Percentiles rank a stretch among this genome's conserved stretches.
phyloP scores from a whole-genome alignment of 1,140 invertebrate species.

The Polyergus mexicanus region DNA sequence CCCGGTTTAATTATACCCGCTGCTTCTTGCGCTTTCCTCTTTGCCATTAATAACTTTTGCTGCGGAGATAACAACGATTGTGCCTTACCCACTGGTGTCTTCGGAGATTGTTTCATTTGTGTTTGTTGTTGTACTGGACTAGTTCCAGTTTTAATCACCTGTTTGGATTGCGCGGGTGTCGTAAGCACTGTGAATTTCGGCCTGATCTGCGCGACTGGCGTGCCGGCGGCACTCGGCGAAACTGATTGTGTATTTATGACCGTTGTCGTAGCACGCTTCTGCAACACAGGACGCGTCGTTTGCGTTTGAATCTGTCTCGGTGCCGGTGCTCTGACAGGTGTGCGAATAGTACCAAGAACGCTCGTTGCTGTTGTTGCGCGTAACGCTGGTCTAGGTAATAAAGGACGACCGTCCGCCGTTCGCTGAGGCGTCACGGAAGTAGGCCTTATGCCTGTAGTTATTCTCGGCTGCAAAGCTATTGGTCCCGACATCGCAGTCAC shows the following conservation, averaged over 20 bases:
- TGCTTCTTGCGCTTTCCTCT: constrained; percentile 84
- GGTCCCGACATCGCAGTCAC: constrained; percentile 81
- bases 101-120: constrained; percentile 74
- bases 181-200: constrained; percentile 75
- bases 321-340: constrained; percentile 77
- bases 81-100: constrained; percentile 75
- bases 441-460: constrained; percentile 77
- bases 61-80: constrained; percentile 84
- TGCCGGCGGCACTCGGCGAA: constrained; percentile 65
- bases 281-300: constrained; percentile 76
- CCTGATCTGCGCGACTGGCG: constrained; percentile 75
- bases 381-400: constrained; percentile 81
- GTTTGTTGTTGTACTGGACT: constrained; percentile 63
- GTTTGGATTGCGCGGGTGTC: constrained; percentile 70
- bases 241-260: constrained; percentile 68
- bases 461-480: constrained; percentile 78
- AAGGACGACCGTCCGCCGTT: constrained; percentile 78
- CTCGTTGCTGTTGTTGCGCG: constrained; percentile 78
- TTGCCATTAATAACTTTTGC: constrained; percentile 85
- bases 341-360: constrained; percentile 80
- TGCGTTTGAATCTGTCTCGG: constrained; percentile 74
- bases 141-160: constrained; percentile 73
- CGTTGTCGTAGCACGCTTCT: constrained; percentile 76
- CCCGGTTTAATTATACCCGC: constrained; percentile 79
- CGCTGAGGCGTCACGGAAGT: constrained; percentile 71